phyloP scores from a whole-genome alignment of 1,140 invertebrate species.

The Euura saliciscinereae region DNA sequence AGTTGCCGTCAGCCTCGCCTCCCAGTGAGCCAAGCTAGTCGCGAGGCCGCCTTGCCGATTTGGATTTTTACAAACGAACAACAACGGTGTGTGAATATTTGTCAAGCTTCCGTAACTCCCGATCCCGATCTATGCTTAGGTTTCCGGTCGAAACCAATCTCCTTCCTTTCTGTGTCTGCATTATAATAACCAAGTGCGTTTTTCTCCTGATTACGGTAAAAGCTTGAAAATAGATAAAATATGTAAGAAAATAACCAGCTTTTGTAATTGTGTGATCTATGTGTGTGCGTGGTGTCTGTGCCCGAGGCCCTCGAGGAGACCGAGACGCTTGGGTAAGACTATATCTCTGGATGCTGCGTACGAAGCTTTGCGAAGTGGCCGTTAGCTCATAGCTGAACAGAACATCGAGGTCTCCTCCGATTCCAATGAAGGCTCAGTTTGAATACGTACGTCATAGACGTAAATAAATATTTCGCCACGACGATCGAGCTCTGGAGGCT shows the following conservation, averaged over 20 bases:
- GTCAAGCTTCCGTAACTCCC: no score
- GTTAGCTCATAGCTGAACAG: background rate
- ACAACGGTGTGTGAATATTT: background rate
- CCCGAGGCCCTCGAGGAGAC: background rate
- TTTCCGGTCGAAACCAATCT: no score
- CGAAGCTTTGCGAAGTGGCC: background rate
- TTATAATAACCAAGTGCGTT: no score
- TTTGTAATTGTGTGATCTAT: no score
- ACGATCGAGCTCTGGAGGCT: background rate
- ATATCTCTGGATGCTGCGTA: conserved; percentile 1
- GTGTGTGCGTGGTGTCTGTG: background rate
- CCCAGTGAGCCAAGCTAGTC: conserved; percentile 4
- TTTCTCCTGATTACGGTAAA: no score
- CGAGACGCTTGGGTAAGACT: conserved; percentile 6
- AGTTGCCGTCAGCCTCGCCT: conserved; percentile 6
- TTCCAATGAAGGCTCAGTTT: background rate
- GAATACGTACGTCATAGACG: background rate
- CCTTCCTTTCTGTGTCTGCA: no score
- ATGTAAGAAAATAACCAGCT: no score
- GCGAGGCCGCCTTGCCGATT: conserved; percentile 1
- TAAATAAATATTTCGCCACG: background rate
- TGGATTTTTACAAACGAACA: background rate
- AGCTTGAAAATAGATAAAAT: no score
- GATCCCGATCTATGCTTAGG: no score
- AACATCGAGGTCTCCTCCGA: background rate